Conservation (phyloP, 2,113 vertebrate species). For the Triplophysa rosa region DNA sequence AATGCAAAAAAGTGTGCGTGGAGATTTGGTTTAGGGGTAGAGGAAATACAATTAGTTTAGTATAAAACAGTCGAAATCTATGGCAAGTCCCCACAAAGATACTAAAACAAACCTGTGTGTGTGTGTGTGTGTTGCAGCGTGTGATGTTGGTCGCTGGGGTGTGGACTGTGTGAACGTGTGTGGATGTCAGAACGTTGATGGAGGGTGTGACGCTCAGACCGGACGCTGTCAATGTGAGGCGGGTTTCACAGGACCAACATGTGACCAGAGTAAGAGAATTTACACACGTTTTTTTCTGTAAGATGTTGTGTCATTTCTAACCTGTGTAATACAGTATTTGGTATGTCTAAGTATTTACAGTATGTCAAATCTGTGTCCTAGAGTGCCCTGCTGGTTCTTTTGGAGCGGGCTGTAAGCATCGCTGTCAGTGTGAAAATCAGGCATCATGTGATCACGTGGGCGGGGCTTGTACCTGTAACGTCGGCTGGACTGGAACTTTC, state of each 20-base stretch:
- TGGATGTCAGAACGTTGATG: constrained; percentile 79
- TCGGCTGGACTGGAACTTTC: constrained; percentile 89
- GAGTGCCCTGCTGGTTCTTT: constrained; percentile 83
- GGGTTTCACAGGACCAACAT: constrained; percentile 77
- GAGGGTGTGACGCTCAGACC: constrained; percentile 77
- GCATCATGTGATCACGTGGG: constrained; percentile 89
- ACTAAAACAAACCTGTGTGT: too few species aligned
- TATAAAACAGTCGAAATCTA: too few species aligned
- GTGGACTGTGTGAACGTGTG: constrained; percentile 75
- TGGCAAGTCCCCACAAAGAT: too few species aligned
- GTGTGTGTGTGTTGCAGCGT: constrained; percentile 71
- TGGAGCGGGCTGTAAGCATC: constrained; percentile 78
- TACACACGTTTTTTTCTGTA: neutral
- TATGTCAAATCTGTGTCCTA: constrained; percentile 45
- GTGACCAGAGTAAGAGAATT: constrained; percentile 80
- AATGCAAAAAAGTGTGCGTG: too few species aligned
- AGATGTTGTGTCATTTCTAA: neutral
- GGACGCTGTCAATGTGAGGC: constrained; percentile 86
- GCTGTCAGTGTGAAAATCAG: constrained; percentile 84
- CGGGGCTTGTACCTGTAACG: constrained; percentile 85
- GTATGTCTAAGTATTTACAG: neutral
- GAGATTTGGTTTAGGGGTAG: too few species aligned
- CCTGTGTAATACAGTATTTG: neutral
- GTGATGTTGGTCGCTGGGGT: constrained; percentile 84
- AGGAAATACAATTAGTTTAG: too few species aligned